A percentile compares a stretch with the other conserved stretches of the same genome.
Evolutionary conservation across 2,888 invertebrate species (phyloP).

Genomic region (Camponotus fellah): DNA sequence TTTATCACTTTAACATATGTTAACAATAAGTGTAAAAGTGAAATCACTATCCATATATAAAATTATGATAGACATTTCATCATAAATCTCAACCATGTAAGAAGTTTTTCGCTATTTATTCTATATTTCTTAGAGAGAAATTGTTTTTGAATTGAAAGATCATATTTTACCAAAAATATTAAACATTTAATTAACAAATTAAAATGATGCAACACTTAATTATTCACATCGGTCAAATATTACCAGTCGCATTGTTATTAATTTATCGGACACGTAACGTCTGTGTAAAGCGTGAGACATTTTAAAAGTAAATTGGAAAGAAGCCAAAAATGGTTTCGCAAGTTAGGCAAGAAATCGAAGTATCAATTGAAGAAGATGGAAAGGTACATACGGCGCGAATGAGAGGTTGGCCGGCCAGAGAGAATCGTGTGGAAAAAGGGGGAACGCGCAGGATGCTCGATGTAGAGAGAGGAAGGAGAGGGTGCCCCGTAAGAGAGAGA

Average conservation of each 20-base stretch:
- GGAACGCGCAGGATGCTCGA: slow-evolving; percentile 29
- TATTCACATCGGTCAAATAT: neutral
- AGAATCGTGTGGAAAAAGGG: slow-evolving; percentile 36
- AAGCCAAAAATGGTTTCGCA: neutral
- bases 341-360: slow-evolving; percentile 18
- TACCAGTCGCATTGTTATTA: neutral
- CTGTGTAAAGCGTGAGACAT: neutral
- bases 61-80: neutral
- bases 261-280: neutral
- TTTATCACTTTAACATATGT: neutral
- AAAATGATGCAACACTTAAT: neutral
- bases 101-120: neutral
- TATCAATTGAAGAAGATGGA: slow-evolving; percentile 27
- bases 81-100: neutral
- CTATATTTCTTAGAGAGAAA: neutral
- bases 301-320: neutral
- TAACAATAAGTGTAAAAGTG: neutral
- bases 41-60: neutral
- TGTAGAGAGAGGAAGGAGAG: slow-evolving; percentile 57
- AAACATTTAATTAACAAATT: slow-evolving; percentile 12
- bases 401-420: slow-evolving; percentile 32
- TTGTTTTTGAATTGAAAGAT: neutral
- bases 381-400: slow-evolving; percentile 5
- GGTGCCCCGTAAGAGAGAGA: slow-evolving; percentile 55
- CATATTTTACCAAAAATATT: neutral